Evolutionary conservation across 1,140 invertebrate genomes (phyloP), one percentile per base, ranked within the genome.

Genomic region (Rhysida immarginata): DNA sequence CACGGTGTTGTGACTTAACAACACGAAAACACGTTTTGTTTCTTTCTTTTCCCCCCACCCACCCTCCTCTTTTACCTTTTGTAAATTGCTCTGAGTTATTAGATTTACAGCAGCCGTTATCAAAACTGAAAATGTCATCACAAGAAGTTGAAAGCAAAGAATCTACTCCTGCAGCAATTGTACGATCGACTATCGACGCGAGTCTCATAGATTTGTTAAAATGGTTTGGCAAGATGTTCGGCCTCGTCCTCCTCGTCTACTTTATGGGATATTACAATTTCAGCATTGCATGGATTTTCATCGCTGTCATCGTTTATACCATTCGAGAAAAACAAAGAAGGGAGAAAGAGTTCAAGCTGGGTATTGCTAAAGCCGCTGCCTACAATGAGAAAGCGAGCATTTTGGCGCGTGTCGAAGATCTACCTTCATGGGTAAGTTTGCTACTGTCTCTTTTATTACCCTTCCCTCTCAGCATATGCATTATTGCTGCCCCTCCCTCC

Each of bases 351-450:
- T 75, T 83, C 49, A 81, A 80, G 64, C 77, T 87, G 60, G 79
- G 81, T 59, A 78, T 87, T 55, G 84, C 87, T 24, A 86, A 91
- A 71, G 79, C 82, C 14, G 79, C 83, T 18, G 84, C 85, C 11
- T 66, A 82, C 18, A 84, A 83, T 59, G 90, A 95, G 71, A 89
- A 91, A 71, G 82, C 87, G 61, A 79, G 91, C 23, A 85, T 96
- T 54, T 72, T 87, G 45, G 87, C 83, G 1, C 74, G 83, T 65
- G 78, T 95, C 43, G 56, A 89, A 65, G 89, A 94, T 74, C 72
- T 96, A 60, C 90, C 91, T 3, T 85, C 87, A 18, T 96, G 91
- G 92, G 89, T 89, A 68, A 76, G 74, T 65, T 52, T n/a, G n/a
- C n/a, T n/a, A n/a, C n/a, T n/a, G n/a, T n/a, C n/a, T n/a, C n/a